Conservation (phyloP, 1,140 invertebrate genomes). For the Scaptomyza hsui region DNA sequence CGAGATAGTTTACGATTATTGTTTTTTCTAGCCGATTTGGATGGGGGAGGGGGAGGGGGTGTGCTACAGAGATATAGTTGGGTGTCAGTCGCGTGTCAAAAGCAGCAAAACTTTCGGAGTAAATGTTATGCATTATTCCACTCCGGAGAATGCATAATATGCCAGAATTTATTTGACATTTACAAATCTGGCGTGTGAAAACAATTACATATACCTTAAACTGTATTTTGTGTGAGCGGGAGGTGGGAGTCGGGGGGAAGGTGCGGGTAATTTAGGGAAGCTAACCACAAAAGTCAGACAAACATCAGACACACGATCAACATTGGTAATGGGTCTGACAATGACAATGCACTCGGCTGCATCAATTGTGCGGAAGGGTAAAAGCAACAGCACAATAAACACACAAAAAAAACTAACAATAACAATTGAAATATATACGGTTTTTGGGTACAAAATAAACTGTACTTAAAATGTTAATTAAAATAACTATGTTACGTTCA, state of each 20-base stretch:
- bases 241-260: neutral
- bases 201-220: constrained; percentile 68
- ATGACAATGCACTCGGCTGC: constrained; percentile 43
- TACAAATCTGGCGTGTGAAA: constrained; percentile 73
- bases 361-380: constrained; percentile 19
- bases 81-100: constrained; percentile 68
- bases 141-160: constrained; percentile 59
- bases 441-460: no score
- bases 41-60: neutral
- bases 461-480: no score
- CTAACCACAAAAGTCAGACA: constrained; percentile 32
- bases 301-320: constrained; percentile 18
- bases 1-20: constrained; percentile 75
- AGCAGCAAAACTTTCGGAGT: constrained; percentile 35
- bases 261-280: neutral
- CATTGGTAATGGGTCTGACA: constrained; percentile 42
- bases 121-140: constrained; percentile 23
- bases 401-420: no score
- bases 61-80: constrained; percentile 17
- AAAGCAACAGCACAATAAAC: neutral
- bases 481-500: no score
- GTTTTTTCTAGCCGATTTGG: constrained; percentile 31
- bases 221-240: neutral
- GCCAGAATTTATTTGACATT: constrained; percentile 72
- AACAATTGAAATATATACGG: no score